A percentile compares a stretch with the other conserved stretches of the same genome.
Evolutionary conservation across 2,888 invertebrate species (phyloP).

Genomic region (Sphaeridia pumilis): DNA sequence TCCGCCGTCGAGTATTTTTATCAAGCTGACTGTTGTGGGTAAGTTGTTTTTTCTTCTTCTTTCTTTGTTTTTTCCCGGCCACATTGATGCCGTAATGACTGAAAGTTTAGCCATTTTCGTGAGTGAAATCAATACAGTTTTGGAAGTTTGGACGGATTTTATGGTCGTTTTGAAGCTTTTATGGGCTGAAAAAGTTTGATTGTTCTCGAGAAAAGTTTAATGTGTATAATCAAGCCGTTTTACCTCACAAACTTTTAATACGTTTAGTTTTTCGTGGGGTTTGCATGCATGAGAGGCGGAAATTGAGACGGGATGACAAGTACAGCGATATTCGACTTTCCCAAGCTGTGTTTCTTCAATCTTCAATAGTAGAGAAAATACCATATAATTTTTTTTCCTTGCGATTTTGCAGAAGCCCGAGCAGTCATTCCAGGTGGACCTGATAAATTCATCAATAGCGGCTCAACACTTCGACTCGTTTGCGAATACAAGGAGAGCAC

Average conservation of each 20-base stretch:
- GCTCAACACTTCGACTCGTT: constrained; percentile 40
- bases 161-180: neutral
- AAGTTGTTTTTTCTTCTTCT: constrained; percentile 36
- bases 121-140: neutral
- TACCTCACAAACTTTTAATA: neutral
- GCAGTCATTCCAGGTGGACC: constrained; percentile 40
- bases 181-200: neutral
- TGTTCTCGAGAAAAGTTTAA: neutral
- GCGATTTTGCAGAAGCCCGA: constrained; percentile 38
- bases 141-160: neutral
- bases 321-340: too few relatives aligned
- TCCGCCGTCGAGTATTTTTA: constrained; percentile 41
- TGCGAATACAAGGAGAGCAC: constrained; percentile 39
- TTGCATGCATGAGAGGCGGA: constrained; percentile 1
- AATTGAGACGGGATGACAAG: too few relatives aligned
- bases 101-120: neutral
- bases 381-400: too few relatives aligned
- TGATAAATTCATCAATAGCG: constrained; percentile 41
- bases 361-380: too few relatives aligned
- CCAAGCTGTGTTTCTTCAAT: too few relatives aligned
- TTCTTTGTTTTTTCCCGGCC: neutral
- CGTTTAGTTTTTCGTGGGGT: neutral
- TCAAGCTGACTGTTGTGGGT: constrained; percentile 41
- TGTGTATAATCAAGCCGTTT: constrained; percentile 2
- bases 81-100: neutral